Base-by-base conservation (phyloP, 2,888 invertebrate species). In the Drosophila vallismaia region DNA sequence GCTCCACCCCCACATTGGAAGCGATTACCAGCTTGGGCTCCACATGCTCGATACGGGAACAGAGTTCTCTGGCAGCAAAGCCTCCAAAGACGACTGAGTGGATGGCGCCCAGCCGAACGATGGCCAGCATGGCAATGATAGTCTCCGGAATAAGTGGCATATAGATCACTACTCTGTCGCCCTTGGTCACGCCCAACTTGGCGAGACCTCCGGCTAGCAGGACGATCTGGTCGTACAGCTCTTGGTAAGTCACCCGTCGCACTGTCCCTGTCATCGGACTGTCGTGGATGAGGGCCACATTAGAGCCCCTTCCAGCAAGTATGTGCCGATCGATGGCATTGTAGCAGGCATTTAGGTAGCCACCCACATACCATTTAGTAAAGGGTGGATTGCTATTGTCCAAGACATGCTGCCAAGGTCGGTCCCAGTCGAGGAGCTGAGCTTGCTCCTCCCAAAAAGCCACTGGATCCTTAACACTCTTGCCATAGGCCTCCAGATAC, bases 71-170 rank as follows among this genome's bases (percentile, higher is more conserved):
- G 0, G 98, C 96, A 0, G 98, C 97, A 89, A 98, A 98, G 50
- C 98, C 97, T 89, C 98, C 98, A 92, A 98, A 98, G 0, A 98
- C 98, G 0, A 98, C 96, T 0, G 97, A 97, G 90, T 98, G 98
- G n/a, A 97, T 93, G 2, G 97, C 98, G 0, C 98, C 98, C 8
- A 98, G 92, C 48, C 98, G 93, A 38, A 95, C 96, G 1, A 95
- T 95, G 0, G 98, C 98, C 81, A 98, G 91, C 95, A 98, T 98
- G 0, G 97, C 95, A 54, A 97, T 93, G 48, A 98, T 94, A 0
- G 97, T 96, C 91, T 98, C 97, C 0, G 98, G 98, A 50, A 98
- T 96, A 63, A 98, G 93, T 0, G 98, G 98, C 98, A 98, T 98
- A 91, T 98, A 98, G 86, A 98, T 97, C 1, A 98, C 93, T 1